Evolutionary conservation across 2,797 vertebrate species (phyloP).

Genomic region (Neosilurus hyrtlii): DNA sequence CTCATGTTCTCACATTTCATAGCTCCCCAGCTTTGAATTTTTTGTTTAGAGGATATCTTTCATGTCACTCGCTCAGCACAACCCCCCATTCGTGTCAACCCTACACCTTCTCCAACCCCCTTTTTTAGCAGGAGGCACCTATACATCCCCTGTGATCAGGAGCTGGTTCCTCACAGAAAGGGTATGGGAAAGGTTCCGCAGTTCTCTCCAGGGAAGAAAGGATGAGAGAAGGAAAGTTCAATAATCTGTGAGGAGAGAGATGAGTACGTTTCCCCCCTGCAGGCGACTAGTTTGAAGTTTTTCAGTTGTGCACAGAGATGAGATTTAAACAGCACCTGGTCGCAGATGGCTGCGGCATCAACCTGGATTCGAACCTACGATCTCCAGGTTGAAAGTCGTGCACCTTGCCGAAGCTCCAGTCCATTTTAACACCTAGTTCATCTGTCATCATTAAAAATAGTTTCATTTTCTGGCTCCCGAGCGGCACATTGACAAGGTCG

Average conservation of each 20-base stretch:
- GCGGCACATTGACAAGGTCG: too few relatives aligned
- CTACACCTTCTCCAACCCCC: too few relatives aligned
- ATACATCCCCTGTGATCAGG: conserved; percentile 25
- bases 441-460: too few relatives aligned
- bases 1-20: conserved; percentile 49
- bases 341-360: too few relatives aligned
- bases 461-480: too few relatives aligned
- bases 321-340: conserved; percentile 43
- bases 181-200: conserved; percentile 1
- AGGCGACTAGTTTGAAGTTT: conserved; percentile 21
- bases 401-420: too few relatives aligned
- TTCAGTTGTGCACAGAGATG: conserved; percentile 31
- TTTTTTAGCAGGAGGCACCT: not conserved
- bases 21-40: conserved; percentile 44
- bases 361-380: too few relatives aligned
- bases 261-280: not conserved
- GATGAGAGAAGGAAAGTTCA: conserved; percentile 12
- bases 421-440: too few relatives aligned
- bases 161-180: conserved; percentile 30
- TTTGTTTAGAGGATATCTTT: conserved; percentile 45
- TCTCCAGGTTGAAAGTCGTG: too few relatives aligned
- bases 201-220: conserved; percentile 22
- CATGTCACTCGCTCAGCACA: conserved; percentile 32
- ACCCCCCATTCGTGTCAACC: too few relatives aligned
- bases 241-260: not conserved